Evolutionary conservation across 2,888 invertebrate species (phyloP), one percentile per base, ranked within the genome.

Genomic region (Eupithecia subumbrata): DNA sequence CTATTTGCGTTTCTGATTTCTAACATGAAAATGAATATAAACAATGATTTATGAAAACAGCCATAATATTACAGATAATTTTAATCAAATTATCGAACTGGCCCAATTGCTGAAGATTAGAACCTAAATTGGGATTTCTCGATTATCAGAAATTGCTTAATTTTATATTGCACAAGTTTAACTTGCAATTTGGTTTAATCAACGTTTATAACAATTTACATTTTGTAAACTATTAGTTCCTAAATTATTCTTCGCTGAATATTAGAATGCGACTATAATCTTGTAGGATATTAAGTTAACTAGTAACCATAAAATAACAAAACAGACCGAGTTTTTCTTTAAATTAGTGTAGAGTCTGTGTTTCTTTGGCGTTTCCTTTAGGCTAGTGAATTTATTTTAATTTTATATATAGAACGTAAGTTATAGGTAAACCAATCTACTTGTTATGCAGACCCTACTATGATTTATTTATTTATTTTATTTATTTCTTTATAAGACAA

Each of bases 21-120:
- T n/a, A 16, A 18, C n/a, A 48, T 60, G 25, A 60, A 60, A 60
- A 60, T 60, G 22, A 25, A 60, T 60, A 0, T 60, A 60, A 25
- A 25, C 60, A 60, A 60, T 60, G 60, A 60, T 14, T 60, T 60
- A 60, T 60, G 22, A 12, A 60, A 25, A 60, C 60, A 60, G 25
- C 22, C 25, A 25, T 60, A 25, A 25, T 60, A 60, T 43, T 71
- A 12, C 9, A 40, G 14, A 12, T 45, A 71, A 45, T 78, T 74
- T 74, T 72, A 78, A 74, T 75, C 68, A 74, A 76, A 81, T 78
- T 78, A 76, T 73, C 74, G 73, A 79, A 76, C 69, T 71, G 71
- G 60, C 74, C 64, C 75, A 78, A 79, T 79, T 81, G 76, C 73
- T 75, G 72, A 79, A 73, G 76, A 81, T 81, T 79, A 69, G 73